phyloP scores from a whole-genome alignment of 1,140 invertebrate genomes.

The Achatina immaculata region DNA sequence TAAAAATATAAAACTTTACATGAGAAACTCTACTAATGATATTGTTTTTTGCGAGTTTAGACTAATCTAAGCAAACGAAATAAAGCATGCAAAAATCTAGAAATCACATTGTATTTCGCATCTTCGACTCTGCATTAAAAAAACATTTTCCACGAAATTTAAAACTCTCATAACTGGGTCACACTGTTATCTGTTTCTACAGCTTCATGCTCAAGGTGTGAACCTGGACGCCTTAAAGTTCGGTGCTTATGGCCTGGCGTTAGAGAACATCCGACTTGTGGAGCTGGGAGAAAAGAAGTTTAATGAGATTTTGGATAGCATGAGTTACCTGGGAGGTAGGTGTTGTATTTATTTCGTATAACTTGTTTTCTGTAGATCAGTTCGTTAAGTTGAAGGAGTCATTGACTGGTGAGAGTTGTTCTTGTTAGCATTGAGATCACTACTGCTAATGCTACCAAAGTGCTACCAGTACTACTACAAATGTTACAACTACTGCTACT shows the following conservation, averaged over 20 bases:
- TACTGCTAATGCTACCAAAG: not conserved
- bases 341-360: not conserved
- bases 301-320: constrained; percentile 9
- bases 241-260: constrained; percentile 29
- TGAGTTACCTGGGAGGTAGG: constrained; percentile 22
- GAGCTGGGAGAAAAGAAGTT: constrained; percentile 6
- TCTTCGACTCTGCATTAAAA: no score
- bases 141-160: no score
- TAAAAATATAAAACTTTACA: no score
- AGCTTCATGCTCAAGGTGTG: constrained; percentile 9
- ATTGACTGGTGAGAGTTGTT: not conserved
- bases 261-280: constrained; percentile 18
- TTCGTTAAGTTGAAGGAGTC: not conserved
- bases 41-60: no score
- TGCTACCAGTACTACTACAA: not conserved
- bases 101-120: no score
- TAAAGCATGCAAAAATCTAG: no score
- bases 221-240: constrained; percentile 13
- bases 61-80: no score
- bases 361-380: not conserved
- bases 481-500: not conserved
- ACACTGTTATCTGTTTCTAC: no score
- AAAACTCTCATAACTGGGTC: no score
- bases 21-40: no score
- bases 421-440: not conserved